phyloP scores from a whole-genome alignment of 2,797 vertebrate genomes.

The Neosilurus hyrtlii region DNA sequence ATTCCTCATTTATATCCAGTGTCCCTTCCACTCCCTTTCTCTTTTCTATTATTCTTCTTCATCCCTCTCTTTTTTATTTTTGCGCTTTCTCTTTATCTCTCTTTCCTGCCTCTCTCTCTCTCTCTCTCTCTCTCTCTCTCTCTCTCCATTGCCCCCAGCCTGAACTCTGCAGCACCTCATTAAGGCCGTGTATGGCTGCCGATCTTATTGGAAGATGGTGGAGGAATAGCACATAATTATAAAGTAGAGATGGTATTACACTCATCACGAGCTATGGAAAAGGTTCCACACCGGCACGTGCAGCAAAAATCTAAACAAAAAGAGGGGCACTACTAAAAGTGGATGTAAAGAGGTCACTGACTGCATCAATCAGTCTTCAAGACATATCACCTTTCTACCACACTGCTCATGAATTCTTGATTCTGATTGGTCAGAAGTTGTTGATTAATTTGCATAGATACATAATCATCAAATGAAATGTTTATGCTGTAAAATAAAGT shows the following conservation, averaged over 20 bases:
- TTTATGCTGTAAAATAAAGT: neutral
- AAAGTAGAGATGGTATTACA: slow-evolving; percentile 88
- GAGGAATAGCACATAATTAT: slow-evolving; percentile 91
- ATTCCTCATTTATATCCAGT: slow-evolving; percentile 30
- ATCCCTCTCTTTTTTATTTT: neutral
- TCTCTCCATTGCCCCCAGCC: slow-evolving; percentile 52
- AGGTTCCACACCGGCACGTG: slow-evolving; percentile 54
- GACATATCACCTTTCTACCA: neutral
- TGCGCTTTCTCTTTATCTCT: neutral
- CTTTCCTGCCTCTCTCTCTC: neutral
- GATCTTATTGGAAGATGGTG: slow-evolving; percentile 84
- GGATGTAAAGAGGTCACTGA: slow-evolving; percentile 63
- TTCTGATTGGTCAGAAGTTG: neutral
- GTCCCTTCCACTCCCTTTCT: slow-evolving; percentile 22
- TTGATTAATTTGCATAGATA: neutral
- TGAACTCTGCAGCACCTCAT: slow-evolving; percentile 73
- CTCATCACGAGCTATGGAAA: slow-evolving; percentile 88
- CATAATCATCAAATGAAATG: neutral
- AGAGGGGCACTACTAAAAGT: slow-evolving; percentile 24
- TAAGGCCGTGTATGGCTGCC: slow-evolving; percentile 64
- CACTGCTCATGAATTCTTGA: too few relatives aligned
- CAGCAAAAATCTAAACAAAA: slow-evolving; percentile 36
- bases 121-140: slow-evolving; percentile 14
- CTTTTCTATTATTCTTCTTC: neutral
- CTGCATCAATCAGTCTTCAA: slow-evolving; percentile 35